Evolutionary conservation across 92 coral and sea anemone genomes (phyloP), one percentile per base, ranked within the genome.

Genomic region (Bergia sp.): DNA sequence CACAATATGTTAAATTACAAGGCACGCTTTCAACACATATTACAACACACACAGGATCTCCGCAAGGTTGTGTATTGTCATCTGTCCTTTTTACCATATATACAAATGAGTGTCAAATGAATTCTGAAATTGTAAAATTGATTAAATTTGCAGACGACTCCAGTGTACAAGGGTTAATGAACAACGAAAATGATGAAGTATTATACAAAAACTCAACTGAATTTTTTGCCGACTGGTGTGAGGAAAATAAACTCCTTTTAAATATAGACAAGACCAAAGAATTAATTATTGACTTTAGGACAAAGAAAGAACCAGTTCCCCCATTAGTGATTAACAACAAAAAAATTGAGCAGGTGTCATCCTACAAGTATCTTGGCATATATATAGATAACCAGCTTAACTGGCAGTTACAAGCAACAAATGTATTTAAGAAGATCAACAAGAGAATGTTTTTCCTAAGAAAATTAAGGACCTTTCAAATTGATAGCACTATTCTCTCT

Each of bases 71-170:
- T 69, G 75, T 69, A 11, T 69, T 69, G 75, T 69, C 75, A 11
- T 20, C 75, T 69, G 75, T 69, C n/a, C 75, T 69, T 11, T 69
- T 69, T n/a, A 69, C 75, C 75, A 69, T 69, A 3, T 69, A 69
- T 69, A 69, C 75, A 69, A 69, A 69, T 69, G 75, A 69, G n/a
- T 69, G 75, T n/a, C n/a, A 12, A 69, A 69, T 69, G n/a, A 69
- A 69, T n/a, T 11, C 75, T 11, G n/a, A 12, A 12, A n/a, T 69
- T 11, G 37, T 69, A 5, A 69, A 69, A 69, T 20, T 69, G 37
- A 11, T 69, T 11, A 69, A 69, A 69, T 69, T 69, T 69, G 75
- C 75, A 11, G 75, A 69, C 75, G 75, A 69, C 37, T 11, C 75
- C 15, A 69, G 75, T n/a, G 37, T 69, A 69, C 75, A 69, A 69